Base-by-base conservation (phyloP, 1,140 invertebrate genomes). In the Drosophila micromelanica region DNA sequence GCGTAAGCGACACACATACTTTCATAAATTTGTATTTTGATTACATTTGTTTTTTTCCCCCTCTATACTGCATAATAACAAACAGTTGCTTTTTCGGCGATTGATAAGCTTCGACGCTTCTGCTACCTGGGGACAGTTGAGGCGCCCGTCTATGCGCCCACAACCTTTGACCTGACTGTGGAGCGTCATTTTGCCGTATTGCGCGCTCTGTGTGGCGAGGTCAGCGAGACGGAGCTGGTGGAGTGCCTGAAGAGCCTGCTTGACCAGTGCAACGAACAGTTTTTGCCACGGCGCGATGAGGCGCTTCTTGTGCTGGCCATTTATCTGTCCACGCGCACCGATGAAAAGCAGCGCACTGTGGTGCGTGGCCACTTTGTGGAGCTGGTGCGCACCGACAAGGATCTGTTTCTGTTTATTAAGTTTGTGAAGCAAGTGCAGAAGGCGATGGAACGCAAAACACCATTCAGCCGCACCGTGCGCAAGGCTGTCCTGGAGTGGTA, bases 401-500 rank as follows among this genome's bases (percentile, higher is more conserved):
- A 91, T 23, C 55, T 91, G 20, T 75, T 91, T 3, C 20, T 80
- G 6, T 80, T 91, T n/a, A 48, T 56, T n/a, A 78, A 84, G 45
- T 75, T 90, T 30, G 76, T 75, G 13, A 69, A 65, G 30, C 56
- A 71, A 4, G 59, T 91, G 17, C 87, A 90, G 9, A 73, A 73
- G 5, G 11, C 71, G 8, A 43, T 73, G 6, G 52, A 67, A 0
- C 76, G 74, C 1, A 72, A 74, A 32, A 73, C 73, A 0, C 70
- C 74, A 11, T 59, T 91, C 12, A 85, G 52, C 43, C 90, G 73
- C 40, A 91, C 91, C 0, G 52, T 73, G 4, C 78, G 81, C 5
- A 91, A 91, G 51, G 91, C 90, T 4, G 49, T 91, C 0, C 43
- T 78, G 0, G 57, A 71, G 0, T 91, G 91, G 91, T 91, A 91